These are phyloP conservation scores for Procavia capensis DNA, from an alignment of 2,113 vertebrate genomes.

Conservation along the genomic window DNA sequence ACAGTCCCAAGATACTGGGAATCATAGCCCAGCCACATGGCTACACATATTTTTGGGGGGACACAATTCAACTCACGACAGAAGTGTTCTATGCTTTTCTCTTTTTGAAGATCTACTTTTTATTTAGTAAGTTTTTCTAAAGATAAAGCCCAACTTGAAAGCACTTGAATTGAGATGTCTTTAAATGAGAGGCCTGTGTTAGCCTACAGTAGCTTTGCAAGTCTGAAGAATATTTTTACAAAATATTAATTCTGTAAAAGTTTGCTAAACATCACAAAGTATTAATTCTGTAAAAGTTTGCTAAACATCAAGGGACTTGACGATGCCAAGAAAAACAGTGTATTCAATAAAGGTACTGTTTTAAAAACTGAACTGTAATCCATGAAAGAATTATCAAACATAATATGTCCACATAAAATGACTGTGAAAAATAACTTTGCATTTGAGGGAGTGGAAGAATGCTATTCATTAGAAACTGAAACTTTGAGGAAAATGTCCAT, in stretches of 20 bases:
- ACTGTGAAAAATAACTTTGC: constrained; percentile 55
- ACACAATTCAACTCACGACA: too few relatives aligned
- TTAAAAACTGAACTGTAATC: constrained; percentile 37
- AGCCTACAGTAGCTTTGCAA: constrained; percentile 32
- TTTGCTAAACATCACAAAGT: constrained; percentile 49
- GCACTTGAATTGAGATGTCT: constrained; percentile 31
- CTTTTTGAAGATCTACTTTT: not conserved
- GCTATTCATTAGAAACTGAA: not conserved
- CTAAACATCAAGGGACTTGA: constrained; percentile 50
- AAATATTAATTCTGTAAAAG: constrained; percentile 67
- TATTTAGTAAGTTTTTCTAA: not conserved
- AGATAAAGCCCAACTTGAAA: constrained; percentile 50
- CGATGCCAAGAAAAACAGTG: constrained; percentile 36
- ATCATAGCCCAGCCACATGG: too few relatives aligned
- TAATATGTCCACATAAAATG: constrained; percentile 27
- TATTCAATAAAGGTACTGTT: constrained; percentile 42
- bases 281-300: constrained; percentile 66
- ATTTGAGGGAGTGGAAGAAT: not conserved
- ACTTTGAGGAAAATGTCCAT: not conserved
- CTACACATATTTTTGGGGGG: too few relatives aligned
- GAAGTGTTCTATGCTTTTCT: not conserved
- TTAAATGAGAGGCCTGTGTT: constrained; percentile 5
- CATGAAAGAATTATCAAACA: constrained; percentile 63
- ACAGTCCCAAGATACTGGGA: too few relatives aligned
- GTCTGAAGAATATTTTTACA: constrained; percentile 52